Percentiles rank a stretch among this genome's conserved stretches.
These are phyloP conservation scores for Drosophila neotestacea DNA, from an alignment of 2,888 invertebrate species.

Conservation along the genomic window DNA sequence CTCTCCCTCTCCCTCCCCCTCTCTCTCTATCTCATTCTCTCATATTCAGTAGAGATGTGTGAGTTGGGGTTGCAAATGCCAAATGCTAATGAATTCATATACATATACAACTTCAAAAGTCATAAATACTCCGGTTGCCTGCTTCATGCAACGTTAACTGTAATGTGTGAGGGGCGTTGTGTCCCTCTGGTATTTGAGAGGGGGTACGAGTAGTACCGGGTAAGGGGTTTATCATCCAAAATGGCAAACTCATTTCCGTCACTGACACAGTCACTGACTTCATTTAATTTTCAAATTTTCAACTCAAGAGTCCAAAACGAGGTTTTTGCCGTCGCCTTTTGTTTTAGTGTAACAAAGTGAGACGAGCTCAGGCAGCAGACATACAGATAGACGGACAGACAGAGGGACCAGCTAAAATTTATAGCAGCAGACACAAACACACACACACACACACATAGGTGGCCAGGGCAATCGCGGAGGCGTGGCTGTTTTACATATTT, in stretches of 20 bases:
- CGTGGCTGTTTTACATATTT: constrained; percentile 66
- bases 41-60: neutral
- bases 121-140: constrained; percentile 64
- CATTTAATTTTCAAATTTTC: constrained; percentile 75
- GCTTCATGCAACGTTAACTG: constrained; percentile 73
- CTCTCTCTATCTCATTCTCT: neutral
- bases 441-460: constrained; percentile 46
- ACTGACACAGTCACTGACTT: constrained; percentile 73
- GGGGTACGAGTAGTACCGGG: neutral
- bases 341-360: constrained; percentile 70
- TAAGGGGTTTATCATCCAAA: constrained; percentile 26
- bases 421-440: constrained; percentile 54
- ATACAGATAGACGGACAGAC: constrained; percentile 14
- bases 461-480: constrained; percentile 41
- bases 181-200: neutral
- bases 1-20: neutral
- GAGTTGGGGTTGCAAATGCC: constrained; percentile 48
- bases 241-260: constrained; percentile 70
- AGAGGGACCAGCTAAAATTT: constrained; percentile 54
- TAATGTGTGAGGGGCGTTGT: constrained; percentile 26
- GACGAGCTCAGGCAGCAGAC: constrained; percentile 46
- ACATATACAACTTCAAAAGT: constrained; percentile 64
- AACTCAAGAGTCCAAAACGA: constrained; percentile 74
- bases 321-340: constrained; percentile 56
- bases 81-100: constrained; percentile 70